Percentiles rank a stretch among this genome's conserved stretches.
phyloP scores from a whole-genome alignment of 2,797 vertebrate genomes.

The Sebastes hopkinsi region DNA sequence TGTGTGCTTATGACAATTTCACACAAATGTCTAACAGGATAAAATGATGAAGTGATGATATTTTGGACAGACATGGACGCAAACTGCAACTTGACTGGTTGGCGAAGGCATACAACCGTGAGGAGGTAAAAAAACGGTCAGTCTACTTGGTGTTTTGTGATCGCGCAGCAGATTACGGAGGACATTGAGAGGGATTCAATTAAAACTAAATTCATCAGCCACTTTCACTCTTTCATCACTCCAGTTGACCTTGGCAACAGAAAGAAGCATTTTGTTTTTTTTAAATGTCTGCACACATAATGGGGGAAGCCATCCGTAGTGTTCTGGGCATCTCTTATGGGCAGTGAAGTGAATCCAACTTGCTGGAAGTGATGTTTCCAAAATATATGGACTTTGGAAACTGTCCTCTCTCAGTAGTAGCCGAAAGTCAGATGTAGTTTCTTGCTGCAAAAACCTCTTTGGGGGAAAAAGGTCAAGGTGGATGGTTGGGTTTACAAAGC shows the following conservation, averaged over 20 bases:
- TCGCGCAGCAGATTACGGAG: not conserved
- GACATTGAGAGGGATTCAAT: not conserved
- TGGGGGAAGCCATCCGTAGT: not conserved
- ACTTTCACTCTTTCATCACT: not conserved
- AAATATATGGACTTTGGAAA: not conserved
- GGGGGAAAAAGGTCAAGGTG: conserved; percentile 8
- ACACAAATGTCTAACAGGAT: not conserved
- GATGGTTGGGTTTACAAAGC: not conserved
- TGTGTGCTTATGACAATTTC: not conserved
- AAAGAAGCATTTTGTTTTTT: not conserved
- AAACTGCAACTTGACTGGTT: not conserved
- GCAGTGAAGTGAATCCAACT: not conserved
- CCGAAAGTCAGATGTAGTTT: not conserved
- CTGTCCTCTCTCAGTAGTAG: not conserved
- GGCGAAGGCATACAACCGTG: not conserved
- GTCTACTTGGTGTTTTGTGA: not conserved
- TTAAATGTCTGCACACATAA: not conserved
- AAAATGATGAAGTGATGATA: not conserved
- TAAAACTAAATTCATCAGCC: not conserved
- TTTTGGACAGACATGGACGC: not conserved
- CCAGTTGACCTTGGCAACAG: not conserved
- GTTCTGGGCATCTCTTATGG: not conserved
- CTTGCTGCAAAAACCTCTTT: not conserved
- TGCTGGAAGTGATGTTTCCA: not conserved
- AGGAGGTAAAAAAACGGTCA: not conserved